Evolutionary conservation across 2,888 invertebrate genomes (phyloP), one percentile per base, ranked within the genome.

Genomic region (Pristionchus entomophagus): DNA sequence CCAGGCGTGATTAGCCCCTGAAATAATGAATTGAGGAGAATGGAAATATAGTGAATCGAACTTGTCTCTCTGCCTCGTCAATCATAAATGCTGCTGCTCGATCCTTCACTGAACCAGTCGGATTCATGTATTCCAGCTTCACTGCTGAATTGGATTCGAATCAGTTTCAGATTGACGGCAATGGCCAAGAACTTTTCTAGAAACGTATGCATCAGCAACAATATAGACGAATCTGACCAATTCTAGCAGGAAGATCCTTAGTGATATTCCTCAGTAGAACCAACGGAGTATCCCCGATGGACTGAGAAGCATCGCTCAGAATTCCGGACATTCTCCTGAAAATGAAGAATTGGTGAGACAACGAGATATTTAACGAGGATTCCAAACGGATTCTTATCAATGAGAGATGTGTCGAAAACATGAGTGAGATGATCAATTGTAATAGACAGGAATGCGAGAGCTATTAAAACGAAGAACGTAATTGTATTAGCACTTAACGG

Each of bases 111-210:
- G 91, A 91, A 32, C 90, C 89, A 14, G 91, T 91, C 12, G 93
- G 93, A 86, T 93, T 93, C 87, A 91, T 87, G 88, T 91, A 93
- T 84, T 93, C 93, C 49, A 93, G 86, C 86, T 93, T 93, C 80
- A 90, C 91, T 26, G 91, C 92, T 91, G 78, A 86, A 91, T 19
- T n/a, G n/a, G 51, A 53, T 14, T 14, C 8, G 17, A 53, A 19
- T 53, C 8, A 53, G 51, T 53, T 53, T 10, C 51, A 4, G 12
- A 53, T 14, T 6, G 51, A 53, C 8, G n/a, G n/a, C n/a, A n/a
- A n/a, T n/a, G n/a, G n/a, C n/a, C n/a, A n/a, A n/a, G n/a, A 17
- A 53, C 22, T 51, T 0, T 5, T 3, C 62, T 29, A 4, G 14
- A 22, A 62, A 29, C 26, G 8, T 1, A 38, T 38, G 8, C 38